These are phyloP conservation scores for Spermophilus dauricus DNA, from an alignment of 2,113 vertebrate species.

Conservation along the genomic window DNA sequence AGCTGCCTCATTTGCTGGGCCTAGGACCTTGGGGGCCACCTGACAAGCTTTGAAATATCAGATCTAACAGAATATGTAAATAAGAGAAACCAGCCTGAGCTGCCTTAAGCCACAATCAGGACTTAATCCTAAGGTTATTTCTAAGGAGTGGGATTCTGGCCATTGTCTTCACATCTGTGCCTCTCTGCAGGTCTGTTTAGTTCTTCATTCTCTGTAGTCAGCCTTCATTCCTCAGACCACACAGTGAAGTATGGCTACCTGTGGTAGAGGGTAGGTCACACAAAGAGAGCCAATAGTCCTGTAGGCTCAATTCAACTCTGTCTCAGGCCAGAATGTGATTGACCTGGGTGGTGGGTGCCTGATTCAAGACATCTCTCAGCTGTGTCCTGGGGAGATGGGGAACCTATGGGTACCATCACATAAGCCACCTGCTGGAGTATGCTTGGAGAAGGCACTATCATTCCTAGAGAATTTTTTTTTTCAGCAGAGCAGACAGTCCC, in stretches of 20 bases:
- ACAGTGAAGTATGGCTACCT: background rate
- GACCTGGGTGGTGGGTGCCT: fast-evolving
- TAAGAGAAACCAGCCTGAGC: background rate
- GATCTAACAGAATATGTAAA: background rate
- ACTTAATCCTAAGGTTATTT: background rate
- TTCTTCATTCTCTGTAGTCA: background rate
- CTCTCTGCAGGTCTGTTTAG: background rate
- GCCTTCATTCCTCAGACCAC: background rate
- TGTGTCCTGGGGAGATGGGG: background rate
- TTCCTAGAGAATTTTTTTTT: background rate
- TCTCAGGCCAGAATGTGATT: background rate
- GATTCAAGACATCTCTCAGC: background rate
- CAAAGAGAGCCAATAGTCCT: background rate
- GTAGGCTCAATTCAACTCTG: background rate
- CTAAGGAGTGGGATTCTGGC: background rate
- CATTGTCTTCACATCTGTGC: background rate
- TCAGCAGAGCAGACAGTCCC: background rate
- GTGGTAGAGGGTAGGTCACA: background rate
- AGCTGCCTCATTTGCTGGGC: background rate
- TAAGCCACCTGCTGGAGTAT: background rate
- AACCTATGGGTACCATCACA: too few species aligned
- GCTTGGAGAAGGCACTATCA: background rate
- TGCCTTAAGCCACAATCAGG: background rate
- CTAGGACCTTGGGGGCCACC: background rate
- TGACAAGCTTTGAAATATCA: constrained; percentile 29